Evolutionary conservation across 2,113 vertebrate genomes (phyloP), one percentile per base, ranked within the genome.

Genomic region (Ranitomeya imitator): DNA sequence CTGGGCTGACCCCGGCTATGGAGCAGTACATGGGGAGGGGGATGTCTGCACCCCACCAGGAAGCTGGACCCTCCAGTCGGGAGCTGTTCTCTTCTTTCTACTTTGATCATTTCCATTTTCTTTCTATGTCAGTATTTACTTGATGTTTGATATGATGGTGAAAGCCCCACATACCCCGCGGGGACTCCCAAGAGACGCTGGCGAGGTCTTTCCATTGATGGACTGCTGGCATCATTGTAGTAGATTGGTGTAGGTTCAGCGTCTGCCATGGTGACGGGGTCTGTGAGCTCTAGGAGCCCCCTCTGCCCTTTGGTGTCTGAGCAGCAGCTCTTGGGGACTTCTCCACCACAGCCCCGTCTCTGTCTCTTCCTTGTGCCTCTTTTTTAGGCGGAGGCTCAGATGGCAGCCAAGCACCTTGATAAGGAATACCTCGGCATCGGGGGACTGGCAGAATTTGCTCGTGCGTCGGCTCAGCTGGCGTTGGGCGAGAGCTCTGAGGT

Each of bases 351-450:
- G 37, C 37, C 37, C 5, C 37, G 5, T 5, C 2, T 37, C 37
- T 45, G 0, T 6, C 2, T 19, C 19, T 6, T 60, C 15, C 2
- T 69, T 69, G 10, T 31, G 87, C 86, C 63, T 45, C 0, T 84
- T 87, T 67, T 11, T 31, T 85, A 99, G 97, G 97, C 97, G 0
- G 98, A 99, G 91, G 96, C 95, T 74, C 89, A 96, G 90, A 96
- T 98, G 87, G 93, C 97, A 85, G 91, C 95, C 21, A 97, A 97
- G 93, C 96, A 96, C 90, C 86, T 98, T 94, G 98, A 99, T 94
- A 99, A 99, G 92, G 98, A 99, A 86, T 99, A 99, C 90, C 92
- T 99, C 83, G 92, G 93, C 83, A 99, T 99, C 0, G 94, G 23
- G 0, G 97, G 97, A 0, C 92, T 98, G 16, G 96, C 93, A 0